phyloP scores from a whole-genome alignment of 64 coral and sea anemone species.

The Dendronephthya gigantea region DNA sequence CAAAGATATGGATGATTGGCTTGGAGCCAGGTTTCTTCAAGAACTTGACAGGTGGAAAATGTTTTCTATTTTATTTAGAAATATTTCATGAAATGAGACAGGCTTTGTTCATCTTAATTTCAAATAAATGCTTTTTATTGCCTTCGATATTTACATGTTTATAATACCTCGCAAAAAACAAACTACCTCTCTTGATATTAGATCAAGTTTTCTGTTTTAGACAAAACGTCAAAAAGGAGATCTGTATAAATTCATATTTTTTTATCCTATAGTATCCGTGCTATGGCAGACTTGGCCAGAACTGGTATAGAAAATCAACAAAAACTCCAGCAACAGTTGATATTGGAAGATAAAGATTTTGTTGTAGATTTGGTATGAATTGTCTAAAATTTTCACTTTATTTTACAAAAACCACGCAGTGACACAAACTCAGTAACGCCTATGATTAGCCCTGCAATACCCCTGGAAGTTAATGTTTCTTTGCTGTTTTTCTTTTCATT shows the following conservation, averaged over 20 bases:
- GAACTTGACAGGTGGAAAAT: conserved; percentile 68
- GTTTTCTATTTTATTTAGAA: background rate
- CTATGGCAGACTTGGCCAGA: background rate
- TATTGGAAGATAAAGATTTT: conserved; percentile 85
- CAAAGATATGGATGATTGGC: conserved; percentile 89
- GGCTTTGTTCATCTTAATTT: too few relatives aligned
- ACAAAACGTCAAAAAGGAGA: background rate
- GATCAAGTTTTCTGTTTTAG: too few relatives aligned
- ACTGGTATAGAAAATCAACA: conserved; percentile 39
- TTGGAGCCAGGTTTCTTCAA: conserved; percentile 80
- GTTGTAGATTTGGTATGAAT: conserved; percentile 75
- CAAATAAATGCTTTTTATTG: too few relatives aligned
- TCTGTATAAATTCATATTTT: background rate
- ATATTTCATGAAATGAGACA: background rate
- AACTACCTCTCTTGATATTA: too few relatives aligned
- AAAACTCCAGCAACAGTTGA: conserved; percentile 65
- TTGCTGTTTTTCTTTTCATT: too few relatives aligned
- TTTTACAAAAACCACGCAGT: too few relatives aligned
- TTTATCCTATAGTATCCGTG: background rate
- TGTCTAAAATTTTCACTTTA: background rate
- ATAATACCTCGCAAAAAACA: background rate
- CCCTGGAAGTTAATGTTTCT: too few relatives aligned
- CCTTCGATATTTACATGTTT: background rate
- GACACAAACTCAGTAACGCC: too few relatives aligned
- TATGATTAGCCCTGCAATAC: too few relatives aligned